Percentiles rank a stretch among this genome's conserved stretches.
Evolutionary conservation across 2,113 vertebrate species (phyloP).

Genomic region (Brienomyrus longianalis): DNA sequence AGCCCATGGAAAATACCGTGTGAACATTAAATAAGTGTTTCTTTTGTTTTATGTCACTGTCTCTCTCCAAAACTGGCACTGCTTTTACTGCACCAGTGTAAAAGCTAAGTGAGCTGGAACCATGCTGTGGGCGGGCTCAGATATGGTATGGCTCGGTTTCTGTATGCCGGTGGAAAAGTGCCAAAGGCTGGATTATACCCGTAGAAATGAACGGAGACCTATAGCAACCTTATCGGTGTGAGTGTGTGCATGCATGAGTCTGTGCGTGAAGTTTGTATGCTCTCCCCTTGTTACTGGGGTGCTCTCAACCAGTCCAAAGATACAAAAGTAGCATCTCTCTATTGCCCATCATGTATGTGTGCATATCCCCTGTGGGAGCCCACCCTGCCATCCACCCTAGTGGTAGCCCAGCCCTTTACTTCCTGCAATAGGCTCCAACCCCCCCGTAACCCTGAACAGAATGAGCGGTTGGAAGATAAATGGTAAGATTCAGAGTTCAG

Average conservation of each 20-base stretch:
- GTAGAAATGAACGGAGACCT: neutral
- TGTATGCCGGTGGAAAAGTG: neutral
- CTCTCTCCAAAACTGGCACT: neutral
- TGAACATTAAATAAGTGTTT: neutral
- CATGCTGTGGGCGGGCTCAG: too few species aligned
- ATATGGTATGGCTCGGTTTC: neutral
- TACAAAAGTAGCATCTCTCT: neutral
- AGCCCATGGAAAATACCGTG: neutral
- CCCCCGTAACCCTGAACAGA: neutral
- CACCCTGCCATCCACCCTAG: neutral
- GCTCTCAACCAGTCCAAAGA: neutral
- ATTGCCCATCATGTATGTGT: neutral
- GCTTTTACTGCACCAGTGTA: neutral
- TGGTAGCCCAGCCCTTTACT: neutral
- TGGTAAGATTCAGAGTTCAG: too few species aligned
- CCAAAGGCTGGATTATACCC: neutral
- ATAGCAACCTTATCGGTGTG: neutral
- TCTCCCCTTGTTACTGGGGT: neutral
- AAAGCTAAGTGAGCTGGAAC: neutral
- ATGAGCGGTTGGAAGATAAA: neutral
- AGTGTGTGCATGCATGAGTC: too few species aligned
- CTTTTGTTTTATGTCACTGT: neutral
- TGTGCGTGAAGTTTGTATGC: neutral
- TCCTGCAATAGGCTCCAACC: neutral
- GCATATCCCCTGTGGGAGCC: neutral